Evolutionary conservation across 23 tunicate genomes (phyloP).

Genomic region (Aplidium turbinatum): DNA sequence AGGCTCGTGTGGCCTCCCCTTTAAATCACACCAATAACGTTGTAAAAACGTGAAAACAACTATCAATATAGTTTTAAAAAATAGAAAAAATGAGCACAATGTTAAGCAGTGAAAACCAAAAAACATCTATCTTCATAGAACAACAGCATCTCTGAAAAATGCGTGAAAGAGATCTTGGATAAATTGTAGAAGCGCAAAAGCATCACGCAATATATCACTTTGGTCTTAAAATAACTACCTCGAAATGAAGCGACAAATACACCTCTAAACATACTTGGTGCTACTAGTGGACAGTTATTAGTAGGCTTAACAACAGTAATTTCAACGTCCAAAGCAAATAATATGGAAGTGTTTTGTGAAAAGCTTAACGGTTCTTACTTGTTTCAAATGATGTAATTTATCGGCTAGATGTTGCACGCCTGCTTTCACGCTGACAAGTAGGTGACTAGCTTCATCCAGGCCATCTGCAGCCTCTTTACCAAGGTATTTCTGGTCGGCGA

Average conservation of each 20-base stretch:
- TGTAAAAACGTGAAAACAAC: background rate
- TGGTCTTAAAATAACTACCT: background rate
- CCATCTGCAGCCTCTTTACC: slow-evolving; percentile 69
- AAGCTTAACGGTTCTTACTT: slow-evolving; percentile 37
- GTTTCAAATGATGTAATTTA: slow-evolving; percentile 68
- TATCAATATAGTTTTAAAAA: background rate
- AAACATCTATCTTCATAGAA: too few species aligned
- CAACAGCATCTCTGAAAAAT: too few species aligned
- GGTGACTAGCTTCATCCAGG: slow-evolving; percentile 59
- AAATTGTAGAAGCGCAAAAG: too few species aligned
- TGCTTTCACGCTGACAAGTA: slow-evolving; percentile 78
- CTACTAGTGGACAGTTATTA: too few species aligned
- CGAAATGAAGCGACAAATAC: background rate
- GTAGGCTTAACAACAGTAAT: too few species aligned
- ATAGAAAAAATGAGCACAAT: too few species aligned
- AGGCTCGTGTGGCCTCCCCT: slow-evolving; percentile 72
- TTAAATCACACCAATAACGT: background rate
- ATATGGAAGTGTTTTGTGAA: too few species aligned
- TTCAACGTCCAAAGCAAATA: too few species aligned
- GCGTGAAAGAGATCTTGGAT: too few species aligned
- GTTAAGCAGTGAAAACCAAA: too few species aligned
- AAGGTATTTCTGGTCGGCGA: slow-evolving; percentile 44
- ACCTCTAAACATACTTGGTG: too few species aligned
- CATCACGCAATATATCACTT: too few species aligned
- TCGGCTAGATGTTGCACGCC: slow-evolving; percentile 88